Base-by-base conservation (phyloP, 1,140 invertebrate species). In the Bombus sibiricus region DNA sequence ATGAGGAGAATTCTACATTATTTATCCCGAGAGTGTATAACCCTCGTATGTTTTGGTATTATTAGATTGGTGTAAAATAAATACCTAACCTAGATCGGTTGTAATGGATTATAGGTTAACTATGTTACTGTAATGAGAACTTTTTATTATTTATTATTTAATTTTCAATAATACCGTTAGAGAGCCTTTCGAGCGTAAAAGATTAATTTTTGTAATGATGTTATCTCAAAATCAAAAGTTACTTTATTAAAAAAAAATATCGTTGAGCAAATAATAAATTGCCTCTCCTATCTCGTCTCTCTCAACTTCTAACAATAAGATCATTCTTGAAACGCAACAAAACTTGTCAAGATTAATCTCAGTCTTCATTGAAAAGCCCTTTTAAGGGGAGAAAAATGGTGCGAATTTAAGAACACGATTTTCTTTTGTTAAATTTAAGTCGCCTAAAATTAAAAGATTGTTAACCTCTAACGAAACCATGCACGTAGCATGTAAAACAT, bases 381-480 rank as follows among this genome's bases (percentile, higher is more conserved):
- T 64, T 25, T 13, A 76, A 53, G 43, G 37, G 25, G n/a, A 69
- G 74, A 77, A 78, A 78, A 69, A 22, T 43, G 34, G 2, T 34
- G 5, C 5, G 34, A 39, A 57, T 32, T 28, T 1, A 77, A 47
- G 62, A 59, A 41, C 34, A 68, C 3, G 28, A 77, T 57, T 10
- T 77, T 77, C 72, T 83, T 83, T 77, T 77, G 47, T 77, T 39
- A 25, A 22, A 77, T 15, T 15, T 41, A 39, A 28, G 28, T 41
- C 15, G n/a, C 6, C 28, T 18, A 28, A 3, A 13, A 59, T 39
- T 15, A 28, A 4, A 9, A 79, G 39, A 18, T 79, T 68, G n/a
- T 28, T 22, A 39, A 22, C 25, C 4, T 3, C 32, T 32, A 22
- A 1, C 5, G 47, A 18, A 34, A 41, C 59, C 1, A 4, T 28